Evolutionary conservation across 1,140 invertebrate species (phyloP).

Genomic region (Psilanteris sp.): DNA sequence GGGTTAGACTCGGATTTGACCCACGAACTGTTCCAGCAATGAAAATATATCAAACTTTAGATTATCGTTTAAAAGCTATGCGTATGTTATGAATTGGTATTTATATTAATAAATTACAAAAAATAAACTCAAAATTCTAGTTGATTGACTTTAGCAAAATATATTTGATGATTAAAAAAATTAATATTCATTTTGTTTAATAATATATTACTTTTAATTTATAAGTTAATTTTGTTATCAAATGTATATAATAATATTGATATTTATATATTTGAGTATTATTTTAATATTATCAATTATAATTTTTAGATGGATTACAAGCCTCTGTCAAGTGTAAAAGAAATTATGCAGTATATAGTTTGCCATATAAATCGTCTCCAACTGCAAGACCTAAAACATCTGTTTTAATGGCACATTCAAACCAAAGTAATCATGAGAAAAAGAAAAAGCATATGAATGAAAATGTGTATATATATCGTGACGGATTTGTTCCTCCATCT

Average conservation of each 20-base stretch:
- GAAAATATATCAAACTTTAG: constrained; percentile 91
- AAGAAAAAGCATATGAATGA: constrained; percentile 74
- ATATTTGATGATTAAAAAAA: too few species aligned
- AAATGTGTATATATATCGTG: constrained; percentile 83
- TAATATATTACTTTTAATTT: too few species aligned
- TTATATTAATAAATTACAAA: too few species aligned
- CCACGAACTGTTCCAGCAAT: constrained; percentile 88
- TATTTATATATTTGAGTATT: too few species aligned
- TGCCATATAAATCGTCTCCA: constrained; percentile 80
- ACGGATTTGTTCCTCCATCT: constrained; percentile 85
- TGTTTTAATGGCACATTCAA: constrained; percentile 71
- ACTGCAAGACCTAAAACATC: constrained; percentile 74
- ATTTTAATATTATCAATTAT: neutral
- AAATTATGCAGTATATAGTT: constrained; percentile 79
- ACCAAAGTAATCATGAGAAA: constrained; percentile 62
- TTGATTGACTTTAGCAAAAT: too few species aligned
- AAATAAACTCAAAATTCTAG: too few species aligned
- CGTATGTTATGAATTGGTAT: constrained; percentile 76
- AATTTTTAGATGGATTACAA: constrained; percentile 79
- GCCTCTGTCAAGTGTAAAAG: constrained; percentile 81
- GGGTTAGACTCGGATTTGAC: constrained; percentile 93
- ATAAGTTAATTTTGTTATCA: too few species aligned
- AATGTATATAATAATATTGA: too few species aligned
- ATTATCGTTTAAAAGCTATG: constrained; percentile 88
- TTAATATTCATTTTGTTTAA: too few species aligned